Base-by-base conservation (phyloP, 2,797 vertebrate genomes). In the Xerus rutilus region DNA sequence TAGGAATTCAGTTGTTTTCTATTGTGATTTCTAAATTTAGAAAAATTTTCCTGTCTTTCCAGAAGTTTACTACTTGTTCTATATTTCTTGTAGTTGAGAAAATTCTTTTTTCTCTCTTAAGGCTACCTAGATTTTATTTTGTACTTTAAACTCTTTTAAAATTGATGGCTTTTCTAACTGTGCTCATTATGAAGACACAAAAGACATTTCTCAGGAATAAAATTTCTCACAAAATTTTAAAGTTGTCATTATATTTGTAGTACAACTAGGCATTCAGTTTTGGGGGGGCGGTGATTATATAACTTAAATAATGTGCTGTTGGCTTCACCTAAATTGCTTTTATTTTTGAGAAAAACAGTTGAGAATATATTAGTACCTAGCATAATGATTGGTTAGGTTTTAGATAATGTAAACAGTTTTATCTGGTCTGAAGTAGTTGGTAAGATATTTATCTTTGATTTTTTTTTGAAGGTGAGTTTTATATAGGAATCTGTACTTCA, bases 351-450 rank as follows among this genome's bases (percentile, higher is more conserved):
- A 52, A 57, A 91, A 89, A 18, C 14, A 30, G 7, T 57, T 94
- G 6, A 87, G 62, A 79, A 91, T 95, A 83, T 94, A 88, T 45
- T 93, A 70, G 43, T 95, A 72, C 35, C 49, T 93, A 76, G 45
- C 69, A 78, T 45, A 54, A 69, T 93, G 76, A 96, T 72, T 82
- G 95, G 54, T 85, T 90, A 95, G 43, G 23, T 86, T 94, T 94
- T 86, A 15, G 49, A 17, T 92, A 91, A 81, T 81, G 28, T 84
- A 77, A 83, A 70, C 6, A 76, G 10, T 91, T 93, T 81, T 81
- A 81, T 88, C 93, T 93, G 25, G 94, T 94, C 35, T 90, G 93
- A 94, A 94, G 67, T 93, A 84, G 54, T 96, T 93, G 72, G 13
- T 86, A 59, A 92, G 67, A 77, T 86, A 62, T 49, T 90, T 97